Base-by-base conservation (phyloP, 2,113 vertebrate species). In the Lophius piscatorius region DNA sequence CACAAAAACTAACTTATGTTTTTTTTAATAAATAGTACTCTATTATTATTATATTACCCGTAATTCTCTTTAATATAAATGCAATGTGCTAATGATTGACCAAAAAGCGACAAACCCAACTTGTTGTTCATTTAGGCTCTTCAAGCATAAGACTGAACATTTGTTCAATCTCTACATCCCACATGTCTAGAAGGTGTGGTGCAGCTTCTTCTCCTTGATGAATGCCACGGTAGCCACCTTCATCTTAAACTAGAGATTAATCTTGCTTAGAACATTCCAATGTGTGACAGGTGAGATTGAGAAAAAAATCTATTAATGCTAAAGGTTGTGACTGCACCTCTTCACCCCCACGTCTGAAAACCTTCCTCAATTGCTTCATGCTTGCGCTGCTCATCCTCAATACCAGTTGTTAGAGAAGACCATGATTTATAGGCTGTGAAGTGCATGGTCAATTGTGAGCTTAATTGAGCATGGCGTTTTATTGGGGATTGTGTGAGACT, bases 221-320 rank as follows among this genome's bases (percentile, higher is more conserved):
- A 86, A 90, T 85, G 77, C 60, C 63, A 70, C 35, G 1, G 45
- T 81, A 68, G 69, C 81, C 85, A 80, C 82, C 83, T 80, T 76
- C 55, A 76, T 75, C 60, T 71, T 55, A 50, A 71, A 48, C 47
- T 58, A 60, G n/a, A 82, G 65, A 91, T 89, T 87, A 81, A 89
- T 91, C 86, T 89, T 88, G 72, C 41, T 90, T 87, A 82, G 50
- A 74, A 74, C 64, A 40, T 72, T 68, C 50, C 59, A 51, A 39
- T n/a, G 12, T 24, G 42, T 84, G 87, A 88, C 87, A 83, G 81
- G 57, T 46, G 65, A 72, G 86, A 91, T 87, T 87, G 84, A 89
- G 86, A 90, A 88, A 90, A 91, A 92, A 89, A 77, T 81, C 75
- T 66, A 79, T 77, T 78, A 57, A 76, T 66, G 56, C 51, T 63